Conservation (phyloP, 2,113 vertebrate genomes). For the Oncorhynchus masou region DNA sequence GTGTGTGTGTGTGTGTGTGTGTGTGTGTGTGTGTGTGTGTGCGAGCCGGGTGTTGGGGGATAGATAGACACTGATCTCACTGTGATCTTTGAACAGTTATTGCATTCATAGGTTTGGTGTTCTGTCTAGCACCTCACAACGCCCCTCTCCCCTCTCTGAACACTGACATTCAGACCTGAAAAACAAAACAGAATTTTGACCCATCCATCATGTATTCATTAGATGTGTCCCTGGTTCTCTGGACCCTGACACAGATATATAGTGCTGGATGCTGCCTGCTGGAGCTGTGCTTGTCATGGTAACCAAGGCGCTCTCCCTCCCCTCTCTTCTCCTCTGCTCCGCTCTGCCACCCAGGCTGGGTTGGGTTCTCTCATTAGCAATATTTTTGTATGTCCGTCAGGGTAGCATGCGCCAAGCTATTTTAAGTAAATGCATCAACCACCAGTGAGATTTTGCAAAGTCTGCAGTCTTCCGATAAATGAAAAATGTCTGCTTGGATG, state of each 20-base stretch:
- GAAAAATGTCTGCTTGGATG: conserved; percentile 67
- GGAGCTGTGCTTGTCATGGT: conserved; percentile 20
- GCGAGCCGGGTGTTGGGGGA: conserved; percentile 36
- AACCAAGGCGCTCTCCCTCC: conserved; percentile 1
- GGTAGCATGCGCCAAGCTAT: conserved; percentile 48
- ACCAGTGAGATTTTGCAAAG: conserved; percentile 53
- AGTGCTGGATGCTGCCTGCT: conserved; percentile 7
- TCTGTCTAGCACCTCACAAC: conserved; percentile 25
- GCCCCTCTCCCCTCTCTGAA: conserved; percentile 17
- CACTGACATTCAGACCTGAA: conserved; percentile 52
- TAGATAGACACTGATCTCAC: conserved; percentile 45
- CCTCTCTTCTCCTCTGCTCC: too few relatives aligned
- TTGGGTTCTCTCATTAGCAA: conserved; percentile 44
- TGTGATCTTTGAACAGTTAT: conserved; percentile 55
- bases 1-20: conserved; percentile 38
- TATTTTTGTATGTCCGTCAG: conserved; percentile 57
- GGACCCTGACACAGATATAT: conserved; percentile 33
- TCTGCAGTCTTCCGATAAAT: conserved; percentile 65
- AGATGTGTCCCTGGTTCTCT: not conserved
- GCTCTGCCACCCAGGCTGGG: conserved; percentile 21
- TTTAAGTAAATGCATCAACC: conserved; percentile 59
- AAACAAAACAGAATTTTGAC: conserved; percentile 3
- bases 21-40: conserved; percentile 38
- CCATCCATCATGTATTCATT: conserved; percentile 19
- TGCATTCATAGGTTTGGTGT: conserved; percentile 56